phyloP scores from a whole-genome alignment of 2,113 vertebrate species.

The Myotis brandtii region DNA sequence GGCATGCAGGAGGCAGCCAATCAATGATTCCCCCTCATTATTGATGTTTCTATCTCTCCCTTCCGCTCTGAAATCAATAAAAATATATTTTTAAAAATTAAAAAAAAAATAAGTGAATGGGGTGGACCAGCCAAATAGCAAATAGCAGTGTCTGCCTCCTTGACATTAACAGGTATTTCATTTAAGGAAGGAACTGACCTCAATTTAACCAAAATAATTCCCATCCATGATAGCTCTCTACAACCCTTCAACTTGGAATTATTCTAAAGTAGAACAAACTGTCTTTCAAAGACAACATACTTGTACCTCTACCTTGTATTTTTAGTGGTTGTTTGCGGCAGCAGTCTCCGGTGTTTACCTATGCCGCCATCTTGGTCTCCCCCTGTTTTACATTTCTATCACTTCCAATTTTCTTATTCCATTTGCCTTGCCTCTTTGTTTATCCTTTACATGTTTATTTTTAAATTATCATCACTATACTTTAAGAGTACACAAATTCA shows the following conservation, averaged over 20 bases:
- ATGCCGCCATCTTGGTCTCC: too few relatives aligned
- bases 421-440: not conserved
- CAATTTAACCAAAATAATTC: slow-evolving; percentile 15
- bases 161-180: not conserved
- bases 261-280: not conserved
- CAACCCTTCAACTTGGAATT: not conserved
- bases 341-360: too few relatives aligned
- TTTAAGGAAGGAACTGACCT: not conserved
- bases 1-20: too few relatives aligned
- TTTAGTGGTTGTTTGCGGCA: too few relatives aligned
- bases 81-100: too few relatives aligned
- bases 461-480: not conserved
- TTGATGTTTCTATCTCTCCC: too few relatives aligned
- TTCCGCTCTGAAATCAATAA: too few relatives aligned
- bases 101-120: not conserved
- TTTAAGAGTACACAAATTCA: not conserved
- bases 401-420: not conserved
- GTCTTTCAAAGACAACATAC: not conserved
- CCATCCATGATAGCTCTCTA: not conserved
- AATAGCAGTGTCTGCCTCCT: not conserved
- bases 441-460: not conserved
- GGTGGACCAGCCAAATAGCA: not conserved
- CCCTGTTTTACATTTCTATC: not conserved
- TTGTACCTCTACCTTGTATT: not conserved
- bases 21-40: too few relatives aligned